Percentiles rank a stretch among this genome's conserved stretches.
These are phyloP conservation scores for Otus scops DNA, from an alignment of 2,797 vertebrate genomes.

Conservation along the genomic window DNA sequence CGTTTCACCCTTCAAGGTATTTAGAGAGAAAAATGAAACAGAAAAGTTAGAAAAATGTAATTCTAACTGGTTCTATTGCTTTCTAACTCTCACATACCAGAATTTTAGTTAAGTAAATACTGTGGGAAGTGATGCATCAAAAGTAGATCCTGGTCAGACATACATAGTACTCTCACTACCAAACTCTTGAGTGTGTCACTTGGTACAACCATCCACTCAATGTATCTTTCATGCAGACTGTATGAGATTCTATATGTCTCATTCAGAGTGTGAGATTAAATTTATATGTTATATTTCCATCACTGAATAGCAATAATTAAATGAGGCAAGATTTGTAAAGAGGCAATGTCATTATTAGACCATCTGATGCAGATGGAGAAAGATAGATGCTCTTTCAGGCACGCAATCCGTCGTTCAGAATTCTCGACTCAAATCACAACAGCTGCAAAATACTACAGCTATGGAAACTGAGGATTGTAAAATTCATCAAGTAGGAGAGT, in stretches of 20 bases:
- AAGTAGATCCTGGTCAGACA: neutral
- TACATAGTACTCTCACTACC: neutral
- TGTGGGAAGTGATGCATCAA: neutral
- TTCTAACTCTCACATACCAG: neutral
- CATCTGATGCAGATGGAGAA: neutral
- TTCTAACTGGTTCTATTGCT: neutral
- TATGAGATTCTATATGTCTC: neutral
- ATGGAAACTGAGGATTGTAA: neutral
- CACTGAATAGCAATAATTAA: neutral
- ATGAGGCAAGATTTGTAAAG: neutral
- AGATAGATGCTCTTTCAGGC: neutral
- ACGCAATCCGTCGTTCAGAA: neutral
- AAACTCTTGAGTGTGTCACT: neutral
- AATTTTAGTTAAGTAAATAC: neutral
- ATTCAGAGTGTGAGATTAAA: neutral
- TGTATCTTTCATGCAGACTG: neutral
- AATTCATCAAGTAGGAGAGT: neutral
- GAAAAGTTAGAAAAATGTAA: neutral
- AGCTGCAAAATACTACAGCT: neutral
- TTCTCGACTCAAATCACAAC: neutral
- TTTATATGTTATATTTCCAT: neutral
- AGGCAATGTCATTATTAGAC: neutral
- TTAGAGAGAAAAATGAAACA: constrained; percentile 5
- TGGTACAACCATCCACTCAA: neutral
- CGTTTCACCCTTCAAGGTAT: neutral